Percentiles rank a stretch among this genome's conserved stretches.
These are phyloP conservation scores for Drosophila triauraria DNA, from an alignment of 1,140 invertebrate species.

Conservation along the genomic window DNA sequence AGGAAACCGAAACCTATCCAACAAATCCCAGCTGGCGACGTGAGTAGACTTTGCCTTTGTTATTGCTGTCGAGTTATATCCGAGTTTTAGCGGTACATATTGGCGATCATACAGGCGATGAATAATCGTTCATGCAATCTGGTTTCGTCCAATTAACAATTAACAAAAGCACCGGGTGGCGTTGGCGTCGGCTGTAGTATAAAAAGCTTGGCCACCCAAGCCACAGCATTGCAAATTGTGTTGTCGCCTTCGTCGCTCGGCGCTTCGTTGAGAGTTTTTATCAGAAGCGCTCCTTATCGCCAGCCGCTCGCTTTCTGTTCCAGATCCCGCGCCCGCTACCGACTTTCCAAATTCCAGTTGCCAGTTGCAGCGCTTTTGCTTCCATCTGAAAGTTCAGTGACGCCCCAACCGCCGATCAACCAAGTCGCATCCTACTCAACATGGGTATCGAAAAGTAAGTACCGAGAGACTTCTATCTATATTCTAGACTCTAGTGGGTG, in stretches of 20 bases:
- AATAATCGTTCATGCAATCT: slow-evolving; percentile 65
- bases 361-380: slow-evolving; percentile 35
- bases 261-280: slow-evolving; percentile 17
- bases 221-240: slow-evolving; percentile 36
- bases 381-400: slow-evolving; percentile 52
- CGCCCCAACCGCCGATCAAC: slow-evolving; percentile 53
- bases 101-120: slow-evolving; percentile 54
- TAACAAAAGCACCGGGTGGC: slow-evolving; percentile 22
- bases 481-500: not conserved
- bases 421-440: slow-evolving; percentile 47
- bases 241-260: not conserved
- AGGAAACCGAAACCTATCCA: slow-evolving; percentile 17
- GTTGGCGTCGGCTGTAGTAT: slow-evolving; percentile 44
- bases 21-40: slow-evolving; percentile 36
- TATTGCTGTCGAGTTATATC: slow-evolving; percentile 36
- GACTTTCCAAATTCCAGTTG: slow-evolving; percentile 27
- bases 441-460: slow-evolving; percentile 77
- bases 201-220: slow-evolving; percentile 41
- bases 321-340: slow-evolving; percentile 35
- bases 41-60: slow-evolving; percentile 60
- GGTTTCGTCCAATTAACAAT: slow-evolving; percentile 29
- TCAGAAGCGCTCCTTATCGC: slow-evolving; percentile 57
- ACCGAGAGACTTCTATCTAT: not conserved
- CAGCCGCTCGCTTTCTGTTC: slow-evolving; percentile 29
- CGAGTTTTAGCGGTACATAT: slow-evolving; percentile 57